Conservation (phyloP, 1,140 invertebrate species). For the Tenebrio molitor region DNA sequence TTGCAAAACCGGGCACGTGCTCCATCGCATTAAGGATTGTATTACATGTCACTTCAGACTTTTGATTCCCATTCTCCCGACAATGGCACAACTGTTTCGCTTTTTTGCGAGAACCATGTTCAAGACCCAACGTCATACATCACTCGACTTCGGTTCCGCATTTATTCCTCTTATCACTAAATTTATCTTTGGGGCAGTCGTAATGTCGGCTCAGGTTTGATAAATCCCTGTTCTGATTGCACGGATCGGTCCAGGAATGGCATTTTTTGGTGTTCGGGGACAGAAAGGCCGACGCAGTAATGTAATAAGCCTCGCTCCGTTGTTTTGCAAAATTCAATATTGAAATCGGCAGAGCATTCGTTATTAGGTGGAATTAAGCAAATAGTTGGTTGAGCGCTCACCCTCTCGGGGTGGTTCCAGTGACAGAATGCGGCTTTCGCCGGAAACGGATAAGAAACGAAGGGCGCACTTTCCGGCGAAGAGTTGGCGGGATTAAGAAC, state of each 20-base stretch:
- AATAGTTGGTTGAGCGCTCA: conserved; percentile 44
- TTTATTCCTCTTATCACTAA: conserved; percentile 9
- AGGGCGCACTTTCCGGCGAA: conserved; percentile 38
- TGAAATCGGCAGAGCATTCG: conserved; percentile 23
- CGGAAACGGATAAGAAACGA: conserved; percentile 52
- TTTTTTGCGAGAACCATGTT: not conserved
- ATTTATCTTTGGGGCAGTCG: conserved; percentile 7
- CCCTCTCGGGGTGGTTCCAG: conserved; percentile 3
- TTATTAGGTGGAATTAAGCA: conserved; percentile 45
- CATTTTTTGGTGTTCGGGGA: no score
- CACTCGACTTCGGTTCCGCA: not conserved
- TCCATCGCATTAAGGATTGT: conserved; percentile 34
- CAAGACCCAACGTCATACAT: not conserved
- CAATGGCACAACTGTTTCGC: not conserved
- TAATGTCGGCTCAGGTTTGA: not conserved
- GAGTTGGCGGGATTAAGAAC: conserved; percentile 54
- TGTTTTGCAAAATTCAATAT: conserved; percentile 37
- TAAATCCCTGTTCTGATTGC: not conserved
- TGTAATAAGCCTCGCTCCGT: conserved; percentile 16
- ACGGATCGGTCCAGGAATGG: not conserved
- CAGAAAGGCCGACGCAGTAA: not conserved
- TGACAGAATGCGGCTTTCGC: conserved; percentile 37
- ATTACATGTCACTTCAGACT: conserved; percentile 24
- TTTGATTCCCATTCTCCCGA: conserved; percentile 16
- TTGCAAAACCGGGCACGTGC: conserved; percentile 6